phyloP scores from a whole-genome alignment of 2,797 vertebrate genomes.

The Hippoglossus hippoglossus region DNA sequence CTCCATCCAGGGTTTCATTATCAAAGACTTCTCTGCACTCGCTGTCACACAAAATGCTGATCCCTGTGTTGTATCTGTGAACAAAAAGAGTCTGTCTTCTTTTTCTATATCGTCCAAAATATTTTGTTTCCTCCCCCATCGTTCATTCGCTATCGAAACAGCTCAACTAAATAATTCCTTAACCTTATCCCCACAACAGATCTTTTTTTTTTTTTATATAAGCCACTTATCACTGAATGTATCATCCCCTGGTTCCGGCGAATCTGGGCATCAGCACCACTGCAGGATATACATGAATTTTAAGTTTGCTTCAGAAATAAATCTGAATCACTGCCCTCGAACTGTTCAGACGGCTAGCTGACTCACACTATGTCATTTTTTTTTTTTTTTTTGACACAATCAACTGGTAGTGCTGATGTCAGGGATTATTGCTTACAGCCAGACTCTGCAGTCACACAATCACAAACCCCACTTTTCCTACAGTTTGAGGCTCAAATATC shows the following conservation, averaged over 20 bases:
- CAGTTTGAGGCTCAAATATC: background rate
- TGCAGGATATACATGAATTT: conserved; percentile 35
- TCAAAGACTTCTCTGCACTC: conserved; percentile 47
- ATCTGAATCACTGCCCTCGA: conserved; percentile 48
- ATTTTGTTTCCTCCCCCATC: conserved; percentile 2
- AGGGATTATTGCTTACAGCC: conserved; percentile 33
- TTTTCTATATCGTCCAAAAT: conserved; percentile 70
- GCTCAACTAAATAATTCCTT: conserved; percentile 23
- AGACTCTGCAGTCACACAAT: conserved; percentile 28
- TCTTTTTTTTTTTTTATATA: conserved; percentile 26
- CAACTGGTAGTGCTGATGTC: conserved; percentile 50
- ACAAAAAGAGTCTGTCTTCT: conserved; percentile 58
- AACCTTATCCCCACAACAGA: conserved; percentile 35
- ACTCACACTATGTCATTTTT: conserved; percentile 31
- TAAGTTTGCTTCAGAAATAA: conserved; percentile 38
- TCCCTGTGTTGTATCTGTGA: conserved; percentile 69
- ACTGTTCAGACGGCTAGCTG: conserved; percentile 40
- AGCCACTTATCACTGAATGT: conserved; percentile 43
- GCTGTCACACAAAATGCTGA: conserved; percentile 73
- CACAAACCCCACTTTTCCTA: conserved; percentile 2
- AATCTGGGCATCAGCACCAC: conserved; percentile 47
- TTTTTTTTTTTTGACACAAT: conserved; percentile 37
- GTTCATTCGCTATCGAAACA: conserved; percentile 26
- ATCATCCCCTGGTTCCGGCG: conserved; percentile 34
- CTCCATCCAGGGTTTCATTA: conserved; percentile 69